A percentile compares a stretch with the other conserved stretches of the same genome.
These are phyloP conservation scores for Cyprinodon variegatus DNA, from an alignment of 2,113 vertebrate genomes.

Conservation along the genomic window DNA sequence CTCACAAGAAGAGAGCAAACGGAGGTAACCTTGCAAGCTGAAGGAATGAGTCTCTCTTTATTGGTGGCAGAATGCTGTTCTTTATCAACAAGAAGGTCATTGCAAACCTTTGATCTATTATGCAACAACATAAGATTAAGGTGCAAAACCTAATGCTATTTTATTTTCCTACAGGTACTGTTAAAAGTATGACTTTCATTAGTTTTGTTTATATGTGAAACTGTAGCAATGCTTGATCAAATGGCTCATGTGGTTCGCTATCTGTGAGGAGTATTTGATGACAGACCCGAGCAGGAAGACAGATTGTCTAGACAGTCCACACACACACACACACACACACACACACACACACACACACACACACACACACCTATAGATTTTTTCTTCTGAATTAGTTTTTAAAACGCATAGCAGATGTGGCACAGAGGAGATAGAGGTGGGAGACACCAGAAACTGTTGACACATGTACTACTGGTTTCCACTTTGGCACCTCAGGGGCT, in stretches of 20 bases:
- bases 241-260: conserved; percentile 22
- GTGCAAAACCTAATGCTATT: background rate
- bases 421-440: conserved; percentile 57
- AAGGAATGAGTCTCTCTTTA: background rate
- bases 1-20: conserved; percentile 1
- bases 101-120: background rate
- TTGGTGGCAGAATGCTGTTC: background rate
- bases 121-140: background rate
- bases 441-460: conserved; percentile 77
- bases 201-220: background rate
- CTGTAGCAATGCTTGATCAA: conserved; percentile 9
- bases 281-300: conserved; percentile 40
- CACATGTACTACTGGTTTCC: conserved; percentile 79
- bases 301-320: conserved; percentile 54
- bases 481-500: conserved; percentile 76
- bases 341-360: background rate
- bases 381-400: conserved; percentile 68
- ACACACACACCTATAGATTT: conserved; percentile 31
- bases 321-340: conserved; percentile 8
- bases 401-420: conserved; percentile 74
- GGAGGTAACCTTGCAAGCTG: background rate
- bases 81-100: background rate
- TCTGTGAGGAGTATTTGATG: conserved; percentile 40
- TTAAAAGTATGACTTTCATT: no score
- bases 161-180: background rate